Evolutionary conservation across 2,797 vertebrate genomes (phyloP).

Genomic region (Sorex maritimensis): DNA sequence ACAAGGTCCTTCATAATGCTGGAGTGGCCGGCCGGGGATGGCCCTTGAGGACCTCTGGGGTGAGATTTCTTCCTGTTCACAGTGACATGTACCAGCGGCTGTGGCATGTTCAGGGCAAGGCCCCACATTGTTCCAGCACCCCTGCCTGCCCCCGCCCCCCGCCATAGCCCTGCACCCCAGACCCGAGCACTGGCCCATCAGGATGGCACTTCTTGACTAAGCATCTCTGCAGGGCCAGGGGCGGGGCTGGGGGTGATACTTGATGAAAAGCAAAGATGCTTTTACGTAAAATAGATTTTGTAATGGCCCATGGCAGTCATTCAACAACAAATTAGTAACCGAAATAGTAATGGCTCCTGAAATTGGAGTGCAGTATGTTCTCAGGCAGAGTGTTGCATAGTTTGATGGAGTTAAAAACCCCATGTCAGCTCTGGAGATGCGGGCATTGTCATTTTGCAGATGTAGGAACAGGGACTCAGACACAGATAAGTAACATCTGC

Average conservation of each 20-base stretch:
- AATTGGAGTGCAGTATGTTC: not conserved
- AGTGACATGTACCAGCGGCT: too few species aligned
- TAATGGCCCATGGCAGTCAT: not conserved
- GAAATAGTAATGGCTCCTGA: not conserved
- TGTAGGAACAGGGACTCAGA: constrained; percentile 22
- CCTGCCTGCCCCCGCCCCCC: too few species aligned
- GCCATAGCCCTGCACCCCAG: too few species aligned
- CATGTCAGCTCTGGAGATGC: not conserved
- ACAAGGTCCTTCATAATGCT: not conserved
- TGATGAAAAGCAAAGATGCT: not conserved
- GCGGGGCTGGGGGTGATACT: too few species aligned
- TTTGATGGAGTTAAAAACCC: not conserved
- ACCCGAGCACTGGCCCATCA: too few species aligned
- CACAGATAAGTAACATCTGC: not conserved
- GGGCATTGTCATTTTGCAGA: not conserved
- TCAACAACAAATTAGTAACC: not conserved
- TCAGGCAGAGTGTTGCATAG: not conserved
- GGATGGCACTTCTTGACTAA: too few species aligned
- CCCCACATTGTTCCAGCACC: too few species aligned
- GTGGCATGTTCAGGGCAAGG: too few species aligned
- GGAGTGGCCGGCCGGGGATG: not conserved
- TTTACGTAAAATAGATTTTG: constrained; percentile 3
- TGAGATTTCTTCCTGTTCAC: not conserved
- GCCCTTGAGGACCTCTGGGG: not conserved
- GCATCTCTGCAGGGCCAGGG: too few species aligned